Conservation (phyloP, 2,113 vertebrate genomes). For the Bubo bubo region DNA sequence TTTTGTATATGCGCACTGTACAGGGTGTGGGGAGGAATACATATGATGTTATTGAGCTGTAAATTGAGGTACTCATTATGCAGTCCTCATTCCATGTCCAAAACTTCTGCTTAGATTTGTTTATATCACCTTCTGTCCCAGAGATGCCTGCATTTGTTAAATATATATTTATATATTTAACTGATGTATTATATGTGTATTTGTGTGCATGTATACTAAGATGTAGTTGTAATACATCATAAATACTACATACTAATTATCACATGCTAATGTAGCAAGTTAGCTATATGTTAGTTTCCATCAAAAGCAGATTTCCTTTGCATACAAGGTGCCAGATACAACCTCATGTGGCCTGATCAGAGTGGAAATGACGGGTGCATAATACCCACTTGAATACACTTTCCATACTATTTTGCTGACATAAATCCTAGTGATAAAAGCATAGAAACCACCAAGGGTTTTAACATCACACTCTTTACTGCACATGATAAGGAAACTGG, state of each 20-base stretch:
- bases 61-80: not conserved
- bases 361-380: not conserved
- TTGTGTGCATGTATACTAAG: not conserved
- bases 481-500: not conserved
- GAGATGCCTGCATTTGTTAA: not conserved
- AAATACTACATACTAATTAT: not conserved
- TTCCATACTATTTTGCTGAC: not conserved
- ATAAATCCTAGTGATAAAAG: conserved; percentile 2
- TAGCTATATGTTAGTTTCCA: not conserved
- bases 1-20: not conserved
- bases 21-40: not conserved
- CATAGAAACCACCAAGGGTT: not conserved
- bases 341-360: not conserved
- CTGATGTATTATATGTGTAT: not conserved
- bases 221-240: not conserved
- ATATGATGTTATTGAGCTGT: not conserved
- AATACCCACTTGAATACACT: not conserved
- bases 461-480: not conserved
- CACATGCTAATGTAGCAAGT: conserved; percentile 25
- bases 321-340: not conserved
- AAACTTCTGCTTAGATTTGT: conserved; percentile 29
- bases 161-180: not conserved
- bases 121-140: not conserved
- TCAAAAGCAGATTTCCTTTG: conserved; percentile 4
- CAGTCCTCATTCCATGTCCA: not conserved